phyloP scores from a whole-genome alignment of 2,113 vertebrate genomes.

The Nerophis lumbriciformis region DNA sequence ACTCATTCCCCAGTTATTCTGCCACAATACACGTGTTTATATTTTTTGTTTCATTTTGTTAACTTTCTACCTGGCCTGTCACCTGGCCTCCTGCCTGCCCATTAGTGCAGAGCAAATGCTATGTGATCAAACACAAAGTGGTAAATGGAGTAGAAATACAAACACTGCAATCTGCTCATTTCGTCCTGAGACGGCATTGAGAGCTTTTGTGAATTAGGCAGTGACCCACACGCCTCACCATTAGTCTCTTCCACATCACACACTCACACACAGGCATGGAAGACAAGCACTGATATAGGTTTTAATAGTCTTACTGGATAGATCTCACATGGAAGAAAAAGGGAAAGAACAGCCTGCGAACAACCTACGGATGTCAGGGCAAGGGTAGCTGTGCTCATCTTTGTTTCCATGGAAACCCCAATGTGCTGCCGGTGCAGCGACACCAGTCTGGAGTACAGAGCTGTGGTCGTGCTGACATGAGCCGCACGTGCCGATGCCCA shows the following conservation, averaged over 20 bases:
- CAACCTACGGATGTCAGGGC: slow-evolving; percentile 48
- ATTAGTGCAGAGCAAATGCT: slow-evolving; percentile 38
- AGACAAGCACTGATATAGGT: background rate
- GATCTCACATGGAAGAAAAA: background rate
- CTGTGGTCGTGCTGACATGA: slow-evolving; percentile 48
- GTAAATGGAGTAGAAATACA: slow-evolving; percentile 69
- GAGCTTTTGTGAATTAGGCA: slow-evolving; percentile 5
- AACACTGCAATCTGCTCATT: slow-evolving; percentile 58
- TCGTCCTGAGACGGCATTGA: slow-evolving; percentile 1
- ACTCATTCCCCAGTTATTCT: slow-evolving; percentile 33
- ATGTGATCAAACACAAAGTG: slow-evolving; percentile 48
- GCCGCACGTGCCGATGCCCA: slow-evolving; percentile 56
- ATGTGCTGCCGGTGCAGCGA: slow-evolving; percentile 65
- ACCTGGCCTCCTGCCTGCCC: slow-evolving; percentile 29
- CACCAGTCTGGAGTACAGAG: slow-evolving; percentile 50
- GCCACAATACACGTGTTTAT: slow-evolving; percentile 21
- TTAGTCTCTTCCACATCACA: slow-evolving; percentile 30
- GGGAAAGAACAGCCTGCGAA: slow-evolving; percentile 13
- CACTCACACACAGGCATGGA: background rate
- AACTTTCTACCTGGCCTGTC: slow-evolving; percentile 18
- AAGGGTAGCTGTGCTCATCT: slow-evolving; percentile 55
- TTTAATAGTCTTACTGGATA: background rate
- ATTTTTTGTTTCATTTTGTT: slow-evolving; percentile 20
- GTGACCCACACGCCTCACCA: slow-evolving; percentile 21
- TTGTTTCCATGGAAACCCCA: slow-evolving; percentile 73